Evolutionary conservation across 2,888 invertebrate species (phyloP), one percentile per base, ranked within the genome.

Genomic region (Mayetiola destructor): DNA sequence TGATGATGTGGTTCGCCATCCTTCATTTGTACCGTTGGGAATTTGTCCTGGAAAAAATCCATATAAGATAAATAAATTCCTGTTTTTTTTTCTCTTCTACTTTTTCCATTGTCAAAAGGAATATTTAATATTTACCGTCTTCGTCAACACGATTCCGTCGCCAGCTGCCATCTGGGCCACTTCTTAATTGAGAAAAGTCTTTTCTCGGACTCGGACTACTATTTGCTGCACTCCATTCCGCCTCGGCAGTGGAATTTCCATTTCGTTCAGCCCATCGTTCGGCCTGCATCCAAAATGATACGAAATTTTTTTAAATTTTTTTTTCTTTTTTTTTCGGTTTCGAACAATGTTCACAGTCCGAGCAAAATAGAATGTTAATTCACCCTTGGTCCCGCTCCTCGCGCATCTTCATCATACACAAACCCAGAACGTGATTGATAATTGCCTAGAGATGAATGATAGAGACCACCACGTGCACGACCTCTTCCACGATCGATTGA

Each of bases 401-500:
- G 60, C 14, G 60, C 32, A 12, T 67, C 67, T 21, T 72, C 71
- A 55, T 71, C 72, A 52, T 68, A 70, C 54, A 69, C 58, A n/a
- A 65, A 63, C 39, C 63, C 64, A 27, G 71, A 66, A 23, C 71
- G 64, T n/a, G n/a, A n/a, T 57, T 68, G 69, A 60, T 67, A 72
- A 2, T 55, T 39, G 12, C 58, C 56, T 1, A 61, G 14, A 14
- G 59, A 53, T 2, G 62, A 52, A 56, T 61, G 61, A 60, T 61
- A 62, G 27, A 57, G 21, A 5, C 60, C 62, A 4, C 64, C 55
- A 5, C 61, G 14, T 18, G 53, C 60, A 56, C 71, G 63, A 23
- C 69, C 67, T 35, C 66, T 67, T 21, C 73, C 77, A 37, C 76
- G 66, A 59, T 76, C 76, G 29, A 75, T 67, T 1, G 74, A 72